phyloP scores from a whole-genome alignment of 2,113 vertebrate genomes.

The Ammodytes marinus region DNA sequence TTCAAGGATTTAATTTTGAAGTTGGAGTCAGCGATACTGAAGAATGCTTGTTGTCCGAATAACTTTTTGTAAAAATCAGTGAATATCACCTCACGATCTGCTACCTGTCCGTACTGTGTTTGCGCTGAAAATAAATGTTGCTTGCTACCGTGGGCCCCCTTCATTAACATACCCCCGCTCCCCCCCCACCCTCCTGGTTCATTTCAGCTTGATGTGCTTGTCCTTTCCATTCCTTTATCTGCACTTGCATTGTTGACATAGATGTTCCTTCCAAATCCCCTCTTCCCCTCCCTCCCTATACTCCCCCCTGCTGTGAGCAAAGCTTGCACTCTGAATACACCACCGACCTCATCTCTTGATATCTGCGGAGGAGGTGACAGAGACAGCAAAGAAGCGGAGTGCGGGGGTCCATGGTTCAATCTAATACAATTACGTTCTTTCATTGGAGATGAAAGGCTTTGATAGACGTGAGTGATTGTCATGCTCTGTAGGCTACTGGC shows the following conservation, averaged over 20 bases:
- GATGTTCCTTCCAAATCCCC: constrained; percentile 29
- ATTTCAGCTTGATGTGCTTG: constrained; percentile 49
- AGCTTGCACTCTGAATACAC: constrained; percentile 27
- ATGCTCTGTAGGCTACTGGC: constrained; percentile 42
- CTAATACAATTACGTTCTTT: constrained; percentile 62
- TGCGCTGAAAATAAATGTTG: too few species aligned
- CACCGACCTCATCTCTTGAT: constrained; percentile 19
- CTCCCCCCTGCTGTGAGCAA: constrained; percentile 37
- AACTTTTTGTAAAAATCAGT: too few species aligned
- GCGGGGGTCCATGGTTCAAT: constrained; percentile 27
- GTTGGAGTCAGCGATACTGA: too few species aligned
- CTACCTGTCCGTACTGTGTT: too few species aligned
- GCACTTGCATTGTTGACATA: constrained; percentile 48
- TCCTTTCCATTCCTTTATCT: constrained; percentile 44
- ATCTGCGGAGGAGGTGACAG: constrained; percentile 49
- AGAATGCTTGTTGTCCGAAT: too few species aligned
- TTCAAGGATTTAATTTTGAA: not conserved
- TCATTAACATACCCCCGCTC: too few species aligned
- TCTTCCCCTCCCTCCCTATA: not conserved
- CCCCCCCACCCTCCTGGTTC: constrained; percentile 25
- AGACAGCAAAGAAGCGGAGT: constrained; percentile 35
- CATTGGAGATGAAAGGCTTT: constrained; percentile 59
- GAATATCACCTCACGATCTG: too few species aligned
- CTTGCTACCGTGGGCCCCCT: too few species aligned
- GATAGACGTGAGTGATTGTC: constrained; percentile 50